Evolutionary conservation across 1,140 invertebrate species (phyloP).

Genomic region (Plectus sambesii): DNA sequence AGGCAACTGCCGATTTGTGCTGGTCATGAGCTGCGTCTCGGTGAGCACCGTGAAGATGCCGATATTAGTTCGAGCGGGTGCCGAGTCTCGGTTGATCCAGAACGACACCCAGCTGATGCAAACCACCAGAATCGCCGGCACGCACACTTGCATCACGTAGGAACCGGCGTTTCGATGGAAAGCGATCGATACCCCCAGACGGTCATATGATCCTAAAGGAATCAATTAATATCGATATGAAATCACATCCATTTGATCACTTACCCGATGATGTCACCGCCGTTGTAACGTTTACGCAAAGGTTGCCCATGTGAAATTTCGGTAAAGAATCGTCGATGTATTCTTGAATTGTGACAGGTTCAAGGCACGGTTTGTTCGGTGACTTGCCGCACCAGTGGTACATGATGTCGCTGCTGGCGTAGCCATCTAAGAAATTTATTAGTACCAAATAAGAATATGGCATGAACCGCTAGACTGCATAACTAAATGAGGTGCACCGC

Average conservation of each 20-base stretch:
- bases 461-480: too few species aligned
- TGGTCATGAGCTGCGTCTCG: conserved; percentile 47
- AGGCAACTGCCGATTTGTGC: conserved; percentile 36
- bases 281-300: conserved; percentile 38
- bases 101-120: conserved; percentile 90
- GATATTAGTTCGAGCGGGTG: conserved; percentile 43
- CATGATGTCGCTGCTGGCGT: conserved; percentile 18
- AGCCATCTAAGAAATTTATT: conserved; percentile 22
- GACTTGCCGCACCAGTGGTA: conserved; percentile 22
- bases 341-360: conserved; percentile 38
- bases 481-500: too few species aligned
- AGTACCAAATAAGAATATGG: conserved; percentile 6
- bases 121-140: conserved; percentile 93
- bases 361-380: conserved; percentile 24
- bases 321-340: conserved; percentile 33
- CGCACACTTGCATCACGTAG: conserved; percentile 98
- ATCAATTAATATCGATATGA: background rate
- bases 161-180: conserved; percentile 96
- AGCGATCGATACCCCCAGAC: conserved; percentile 61
- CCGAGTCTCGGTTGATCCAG: conserved; percentile 49
- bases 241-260: background rate
- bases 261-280: conserved; percentile 40
- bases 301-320: conserved; percentile 17
- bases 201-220: conserved; percentile 38
- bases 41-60: conserved; percentile 46